Percentiles rank a stretch among this genome's conserved stretches.
Evolutionary conservation across 53 echinoderm and acorn worm genomes (phyloP).

Genomic region (Antedon mediterranea): DNA sequence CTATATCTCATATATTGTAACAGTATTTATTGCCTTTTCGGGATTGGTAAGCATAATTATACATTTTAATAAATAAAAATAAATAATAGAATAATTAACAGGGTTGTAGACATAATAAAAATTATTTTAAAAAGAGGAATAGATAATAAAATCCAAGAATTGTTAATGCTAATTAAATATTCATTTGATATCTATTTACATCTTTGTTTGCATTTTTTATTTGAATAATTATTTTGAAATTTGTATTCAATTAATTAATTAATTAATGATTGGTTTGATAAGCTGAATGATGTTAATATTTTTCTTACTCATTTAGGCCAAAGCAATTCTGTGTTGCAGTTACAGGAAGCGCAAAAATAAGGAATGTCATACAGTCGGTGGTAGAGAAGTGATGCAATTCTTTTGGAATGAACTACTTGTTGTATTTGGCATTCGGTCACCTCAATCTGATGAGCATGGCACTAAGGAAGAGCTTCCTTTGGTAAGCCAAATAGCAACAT

Average conservation of each 20-base stretch:
- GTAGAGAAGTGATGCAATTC: constrained; percentile 62
- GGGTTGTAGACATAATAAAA: no score
- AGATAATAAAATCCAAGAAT: no score
- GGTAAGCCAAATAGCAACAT: constrained; percentile 23
- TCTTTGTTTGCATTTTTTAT: no score
- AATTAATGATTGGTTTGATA: no score
- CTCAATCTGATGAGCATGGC: constrained; percentile 31
- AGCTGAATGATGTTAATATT: not conserved
- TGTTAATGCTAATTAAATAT: no score
- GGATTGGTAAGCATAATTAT: constrained; percentile 50
- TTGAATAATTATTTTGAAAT: no score
- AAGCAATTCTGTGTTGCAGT: constrained; percentile 65
- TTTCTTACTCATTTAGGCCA: constrained; percentile 25
- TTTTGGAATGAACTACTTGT: constrained; percentile 75
- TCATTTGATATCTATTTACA: no score
- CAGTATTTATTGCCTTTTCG: constrained; percentile 35
- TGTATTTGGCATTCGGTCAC: constrained; percentile 33
- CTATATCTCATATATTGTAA: constrained; percentile 37
- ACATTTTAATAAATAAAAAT: no score
- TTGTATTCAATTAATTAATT: no score
- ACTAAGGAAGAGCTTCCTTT: constrained; percentile 40
- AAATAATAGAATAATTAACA: no score
- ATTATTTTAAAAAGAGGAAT: no score
- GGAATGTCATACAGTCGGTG: constrained; percentile 35
- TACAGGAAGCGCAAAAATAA: constrained; percentile 56